Evolutionary conservation across 2,888 invertebrate genomes (phyloP).

Genomic region (Erebia palarica): DNA sequence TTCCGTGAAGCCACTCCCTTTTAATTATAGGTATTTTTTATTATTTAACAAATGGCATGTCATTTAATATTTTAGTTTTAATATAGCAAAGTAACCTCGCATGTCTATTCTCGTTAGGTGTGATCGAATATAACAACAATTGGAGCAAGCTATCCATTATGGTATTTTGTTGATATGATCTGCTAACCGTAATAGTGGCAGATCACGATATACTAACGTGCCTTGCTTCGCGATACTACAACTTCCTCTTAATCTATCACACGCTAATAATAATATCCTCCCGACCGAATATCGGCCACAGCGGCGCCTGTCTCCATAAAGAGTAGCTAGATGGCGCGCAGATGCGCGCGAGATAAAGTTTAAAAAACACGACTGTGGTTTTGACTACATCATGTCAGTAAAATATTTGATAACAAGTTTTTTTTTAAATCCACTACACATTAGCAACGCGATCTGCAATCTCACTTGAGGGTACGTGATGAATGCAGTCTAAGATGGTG

Average conservation of each 20-base stretch:
- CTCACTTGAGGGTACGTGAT: too few species aligned
- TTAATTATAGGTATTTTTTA: neutral
- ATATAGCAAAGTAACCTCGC: constrained; percentile 46
- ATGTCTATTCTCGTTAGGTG: constrained; percentile 51
- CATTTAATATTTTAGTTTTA: constrained; percentile 32
- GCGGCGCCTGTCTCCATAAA: too few species aligned
- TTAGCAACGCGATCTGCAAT: too few species aligned
- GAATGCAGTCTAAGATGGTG: too few species aligned
- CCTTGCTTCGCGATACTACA: constrained; percentile 21
- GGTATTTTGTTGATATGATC: constrained; percentile 64
- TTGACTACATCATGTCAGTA: too few species aligned
- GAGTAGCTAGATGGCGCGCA: too few species aligned
- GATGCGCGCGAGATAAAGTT: too few species aligned
- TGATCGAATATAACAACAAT: constrained; percentile 58
- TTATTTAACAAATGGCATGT: constrained; percentile 29
- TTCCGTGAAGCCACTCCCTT: neutral
- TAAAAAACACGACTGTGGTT: too few species aligned
- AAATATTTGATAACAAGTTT: too few species aligned
- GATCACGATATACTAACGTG: constrained; percentile 38
- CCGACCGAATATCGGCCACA: too few species aligned
- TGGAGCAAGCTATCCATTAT: constrained; percentile 62
- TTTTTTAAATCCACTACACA: too few species aligned
- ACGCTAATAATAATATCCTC: neutral
- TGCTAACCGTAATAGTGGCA: constrained; percentile 55
- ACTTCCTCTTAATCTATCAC: constrained; percentile 31